Percentiles rank a stretch among this genome's conserved stretches.
phyloP scores from a whole-genome alignment of 2,888 invertebrate genomes.

The Tinea semifulvella region DNA sequence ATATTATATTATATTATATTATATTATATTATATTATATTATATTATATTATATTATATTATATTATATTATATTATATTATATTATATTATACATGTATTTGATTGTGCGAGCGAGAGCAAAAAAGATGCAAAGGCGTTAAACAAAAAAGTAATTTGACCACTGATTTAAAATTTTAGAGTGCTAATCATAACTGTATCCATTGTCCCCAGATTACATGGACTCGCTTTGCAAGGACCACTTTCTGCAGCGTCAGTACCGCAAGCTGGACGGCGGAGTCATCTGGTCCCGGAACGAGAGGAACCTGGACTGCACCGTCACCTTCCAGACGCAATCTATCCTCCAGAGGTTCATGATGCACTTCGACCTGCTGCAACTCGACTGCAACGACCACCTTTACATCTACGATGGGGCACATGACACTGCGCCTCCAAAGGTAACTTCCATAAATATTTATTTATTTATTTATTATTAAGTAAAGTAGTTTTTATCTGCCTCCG shows the following conservation, averaged over 20 bases:
- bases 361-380: conserved; percentile 89
- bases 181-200: neutral
- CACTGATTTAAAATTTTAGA: neutral
- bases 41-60: no score
- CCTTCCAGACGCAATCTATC: conserved; percentile 94
- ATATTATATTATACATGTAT: no score
- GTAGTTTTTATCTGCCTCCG: no score
- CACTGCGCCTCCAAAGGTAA: conserved; percentile 86
- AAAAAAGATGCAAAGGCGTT: neutral
- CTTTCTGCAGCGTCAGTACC: conserved; percentile 87
- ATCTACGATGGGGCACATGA: conserved; percentile 94
- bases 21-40: no score
- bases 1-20: no score
- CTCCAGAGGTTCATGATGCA: conserved; percentile 93
- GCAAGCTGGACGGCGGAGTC: conserved; percentile 91
- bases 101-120: no score
- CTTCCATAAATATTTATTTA: neutral
- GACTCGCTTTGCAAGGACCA: conserved; percentile 90
- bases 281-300: conserved; percentile 90
- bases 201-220: conserved; percentile 77
- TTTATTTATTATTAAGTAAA: no score
- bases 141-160: neutral
- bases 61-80: no score
- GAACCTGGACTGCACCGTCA: conserved; percentile 90
- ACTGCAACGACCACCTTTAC: conserved; percentile 93